Base-by-base conservation (phyloP, 2,797 vertebrate species). In the Trichosurus vulpecula region DNA sequence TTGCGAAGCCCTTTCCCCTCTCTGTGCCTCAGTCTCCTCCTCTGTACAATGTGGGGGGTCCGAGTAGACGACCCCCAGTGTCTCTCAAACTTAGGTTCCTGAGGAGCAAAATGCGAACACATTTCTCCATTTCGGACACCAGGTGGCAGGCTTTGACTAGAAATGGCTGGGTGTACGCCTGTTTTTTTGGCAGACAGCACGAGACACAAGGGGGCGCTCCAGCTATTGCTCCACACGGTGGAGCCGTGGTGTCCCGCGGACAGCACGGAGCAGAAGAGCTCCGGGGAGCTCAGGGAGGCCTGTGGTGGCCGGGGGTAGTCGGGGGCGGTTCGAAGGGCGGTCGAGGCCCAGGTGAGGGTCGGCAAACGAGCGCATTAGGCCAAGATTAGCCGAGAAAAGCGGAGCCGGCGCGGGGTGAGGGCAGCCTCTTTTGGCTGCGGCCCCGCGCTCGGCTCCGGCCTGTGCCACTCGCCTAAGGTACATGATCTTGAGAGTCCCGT, bases 211-310 rank as follows among this genome's bases (percentile, higher is more conserved):
- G 74, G 74, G 41, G 74, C 2, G 41, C 74, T 87, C 9, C 41
- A 0, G 41, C 22, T 27, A 11, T 13, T 0, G 74, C 9, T 25
- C 22, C 9, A 3, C 74, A 12, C 22, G 0, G 6, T 0, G 16
- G 19, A 25, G n/a, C n/a, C 19, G 66, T 0, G 90, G 14, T 1
- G 1, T 5, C 47, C 51, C 51, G 30, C 0, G 22, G 90, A 25
- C 19, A 11, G 52, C n/a, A 27, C 35, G 11, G 4, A 12, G 8
- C n/a, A 13, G 19, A 19, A 2, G 31, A 16, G 61, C 35, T 5
- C n/a, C n/a, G 35, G 16, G 66, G 31, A 27, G 47, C 8, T 52
- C 6, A 16, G 27, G 51, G 12, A 2, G 4, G 12, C 25, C 52
- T 22, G 6, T 9, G n/a, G n/a, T 31, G 58, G 58, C 4, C 31